These are phyloP conservation scores for Melanophora roralis DNA, from an alignment of 2,888 invertebrate species.

Conservation along the genomic window DNA sequence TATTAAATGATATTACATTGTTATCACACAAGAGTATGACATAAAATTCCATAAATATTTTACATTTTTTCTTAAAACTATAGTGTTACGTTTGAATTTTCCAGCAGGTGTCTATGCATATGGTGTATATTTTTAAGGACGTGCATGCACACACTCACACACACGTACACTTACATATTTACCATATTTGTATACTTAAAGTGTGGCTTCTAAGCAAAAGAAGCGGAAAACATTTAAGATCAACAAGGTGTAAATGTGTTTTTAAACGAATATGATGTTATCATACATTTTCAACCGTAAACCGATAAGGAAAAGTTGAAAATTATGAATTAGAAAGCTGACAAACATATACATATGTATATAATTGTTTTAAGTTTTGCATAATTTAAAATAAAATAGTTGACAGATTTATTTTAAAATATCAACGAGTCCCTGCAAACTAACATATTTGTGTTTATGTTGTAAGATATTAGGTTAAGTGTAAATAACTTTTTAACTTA, in stretches of 20 bases:
- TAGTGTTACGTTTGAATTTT: no score
- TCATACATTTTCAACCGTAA: neutral
- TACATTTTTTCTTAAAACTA: no score
- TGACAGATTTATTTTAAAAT: neutral
- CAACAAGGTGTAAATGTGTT: conserved; percentile 48
- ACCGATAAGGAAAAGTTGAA: neutral
- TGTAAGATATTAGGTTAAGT: neutral
- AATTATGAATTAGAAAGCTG: neutral
- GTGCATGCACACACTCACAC: neutral
- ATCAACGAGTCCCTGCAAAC: neutral
- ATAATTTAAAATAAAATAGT: neutral
- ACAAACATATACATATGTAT: no score
- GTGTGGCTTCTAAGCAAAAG: neutral
- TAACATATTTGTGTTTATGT: no score
- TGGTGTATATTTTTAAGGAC: no score
- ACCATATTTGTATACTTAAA: neutral
- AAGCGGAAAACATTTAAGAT: conserved; percentile 40
- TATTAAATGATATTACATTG: no score
- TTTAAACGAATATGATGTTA: conserved; percentile 2
- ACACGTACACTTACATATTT: neutral
- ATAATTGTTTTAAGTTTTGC: neutral
- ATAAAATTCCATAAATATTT: no score
- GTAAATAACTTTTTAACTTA: neutral
- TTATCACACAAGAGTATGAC: no score
- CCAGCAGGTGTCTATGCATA: no score